Base-by-base conservation (phyloP, 1,140 invertebrate species). In the Lucilia sericata region DNA sequence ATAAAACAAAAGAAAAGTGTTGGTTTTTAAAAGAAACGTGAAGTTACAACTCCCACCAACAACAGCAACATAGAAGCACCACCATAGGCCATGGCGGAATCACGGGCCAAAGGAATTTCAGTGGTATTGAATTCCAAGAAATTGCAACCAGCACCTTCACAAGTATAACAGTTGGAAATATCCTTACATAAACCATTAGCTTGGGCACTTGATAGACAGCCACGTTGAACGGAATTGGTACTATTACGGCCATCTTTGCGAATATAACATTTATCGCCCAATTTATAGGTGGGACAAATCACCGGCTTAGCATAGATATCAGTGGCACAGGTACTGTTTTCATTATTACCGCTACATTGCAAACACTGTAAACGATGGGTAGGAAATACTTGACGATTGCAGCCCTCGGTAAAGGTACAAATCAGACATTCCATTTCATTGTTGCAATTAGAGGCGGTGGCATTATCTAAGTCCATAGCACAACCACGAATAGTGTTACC, bases 221-320 rank as follows among this genome's bases (percentile, higher is more conserved):
- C 89, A 51, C 89, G 88, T 84, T 89, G 86, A 85, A 91, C 90
- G 25, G 88, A 88, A 0, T 87, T 86, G 0, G 86, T 85, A 5
- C 17, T 85, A 74, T 85, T 85, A 25, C 17, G 60, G 82, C 80
- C 70, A 82, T 85, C 87, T 49, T 91, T 87, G 70, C 89, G 88
- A n/a, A 91, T 87, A 83, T 84, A 91, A 84, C 89, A 91, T 78
- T 87, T 86, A 13, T 91, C 89, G 9, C 88, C 89, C 80, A 90
- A 84, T 82, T 85, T 84, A 65, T 89, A 91, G 21, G 85, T 86
- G 0, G 88, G 88, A 21, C 89, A 91, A 12, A 88, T 86, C 1
- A 83, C 21, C 17, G 87, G 83, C 30, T 82, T 74, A 17, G 82
- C 85, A 74, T 86, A 88, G 13, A 85, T 85, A 14, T 90, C 85